phyloP scores from a whole-genome alignment of 2,888 invertebrate species.

The Oxyscelio sp. region DNA sequence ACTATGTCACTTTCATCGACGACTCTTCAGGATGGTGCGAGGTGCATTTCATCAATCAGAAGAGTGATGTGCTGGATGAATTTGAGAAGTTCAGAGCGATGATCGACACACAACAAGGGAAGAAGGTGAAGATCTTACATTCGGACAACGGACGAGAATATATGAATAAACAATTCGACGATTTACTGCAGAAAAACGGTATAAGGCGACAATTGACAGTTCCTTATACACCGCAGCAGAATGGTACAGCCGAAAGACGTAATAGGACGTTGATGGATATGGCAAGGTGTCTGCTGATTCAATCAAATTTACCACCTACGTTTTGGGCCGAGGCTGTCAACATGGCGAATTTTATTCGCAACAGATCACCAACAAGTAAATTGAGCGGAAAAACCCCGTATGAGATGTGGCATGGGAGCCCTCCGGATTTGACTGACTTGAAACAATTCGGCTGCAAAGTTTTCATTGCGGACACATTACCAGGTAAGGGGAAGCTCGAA shows the following conservation, averaged over 20 bases:
- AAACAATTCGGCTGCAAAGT: slow-evolving; percentile 75
- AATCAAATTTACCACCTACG: slow-evolving; percentile 67
- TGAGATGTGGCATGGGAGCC: slow-evolving; percentile 56
- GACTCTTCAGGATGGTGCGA: slow-evolving; percentile 38
- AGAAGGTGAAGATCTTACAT: slow-evolving; percentile 72
- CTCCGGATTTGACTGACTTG: slow-evolving; percentile 71
- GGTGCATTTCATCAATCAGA: slow-evolving; percentile 69
- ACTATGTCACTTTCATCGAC: slow-evolving; percentile 76
- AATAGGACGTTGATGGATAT: slow-evolving; percentile 70
- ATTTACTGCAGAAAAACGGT: slow-evolving; percentile 76
- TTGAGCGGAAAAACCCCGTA: slow-evolving; percentile 61
- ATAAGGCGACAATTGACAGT: slow-evolving; percentile 71
- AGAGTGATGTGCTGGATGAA: slow-evolving; percentile 63
- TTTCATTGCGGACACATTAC: slow-evolving; percentile 25
- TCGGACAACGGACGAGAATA: slow-evolving; percentile 77
- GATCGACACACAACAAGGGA: slow-evolving; percentile 67
- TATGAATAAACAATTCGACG: slow-evolving; percentile 71
- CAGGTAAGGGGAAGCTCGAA: slow-evolving; percentile 61
- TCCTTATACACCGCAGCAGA: slow-evolving; percentile 52
- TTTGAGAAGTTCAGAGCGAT: slow-evolving; percentile 72
- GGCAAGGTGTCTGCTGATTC: slow-evolving; percentile 67
- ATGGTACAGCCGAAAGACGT: slow-evolving; percentile 80
- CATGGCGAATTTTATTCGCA: slow-evolving; percentile 78
- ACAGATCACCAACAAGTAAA: slow-evolving; percentile 75
- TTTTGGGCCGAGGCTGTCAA: slow-evolving; percentile 81